These are phyloP conservation scores for Stictocephala bisonia DNA, from an alignment of 2,888 invertebrate genomes.

Conservation along the genomic window DNA sequence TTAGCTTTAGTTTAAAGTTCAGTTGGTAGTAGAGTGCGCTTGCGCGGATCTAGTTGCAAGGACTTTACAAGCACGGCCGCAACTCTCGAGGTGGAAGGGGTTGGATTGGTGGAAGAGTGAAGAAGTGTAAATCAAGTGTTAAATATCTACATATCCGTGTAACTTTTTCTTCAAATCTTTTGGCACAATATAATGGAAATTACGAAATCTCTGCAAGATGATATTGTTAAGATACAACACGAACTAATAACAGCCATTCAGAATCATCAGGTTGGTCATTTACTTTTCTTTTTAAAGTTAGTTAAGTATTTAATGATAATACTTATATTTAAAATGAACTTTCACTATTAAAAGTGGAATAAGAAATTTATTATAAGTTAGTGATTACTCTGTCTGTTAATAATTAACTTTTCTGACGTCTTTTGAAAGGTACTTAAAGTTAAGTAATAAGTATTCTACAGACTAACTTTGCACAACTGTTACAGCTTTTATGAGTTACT, in stretches of 20 bases:
- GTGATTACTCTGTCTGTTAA: too few relatives aligned
- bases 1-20: conserved; percentile 36
- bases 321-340: not conserved
- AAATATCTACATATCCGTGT: conserved; percentile 20
- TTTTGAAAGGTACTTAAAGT: too few relatives aligned
- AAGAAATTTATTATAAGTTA: too few relatives aligned
- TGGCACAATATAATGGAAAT: conserved; percentile 68
- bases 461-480: too few relatives aligned
- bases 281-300: conserved; percentile 21
- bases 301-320: not conserved
- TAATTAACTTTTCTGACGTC: too few relatives aligned
- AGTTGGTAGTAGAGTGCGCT: conserved; percentile 31
- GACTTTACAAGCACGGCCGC: conserved; percentile 47
- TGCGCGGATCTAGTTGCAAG: conserved; percentile 42
- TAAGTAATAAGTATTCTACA: too few relatives aligned
- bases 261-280: conserved; percentile 70
- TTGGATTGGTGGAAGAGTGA: conserved; percentile 40
- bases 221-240: conserved; percentile 71
- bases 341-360: too few relatives aligned
- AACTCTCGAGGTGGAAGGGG: conserved; percentile 48
- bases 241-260: conserved; percentile 73
- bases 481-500: too few relatives aligned
- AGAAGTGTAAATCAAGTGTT: not conserved
- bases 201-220: conserved; percentile 72
- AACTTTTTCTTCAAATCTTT: conserved; percentile 7